Evolutionary conservation across 1,140 invertebrate genomes (phyloP).

Genomic region (Trypoxylus dichotomus): DNA sequence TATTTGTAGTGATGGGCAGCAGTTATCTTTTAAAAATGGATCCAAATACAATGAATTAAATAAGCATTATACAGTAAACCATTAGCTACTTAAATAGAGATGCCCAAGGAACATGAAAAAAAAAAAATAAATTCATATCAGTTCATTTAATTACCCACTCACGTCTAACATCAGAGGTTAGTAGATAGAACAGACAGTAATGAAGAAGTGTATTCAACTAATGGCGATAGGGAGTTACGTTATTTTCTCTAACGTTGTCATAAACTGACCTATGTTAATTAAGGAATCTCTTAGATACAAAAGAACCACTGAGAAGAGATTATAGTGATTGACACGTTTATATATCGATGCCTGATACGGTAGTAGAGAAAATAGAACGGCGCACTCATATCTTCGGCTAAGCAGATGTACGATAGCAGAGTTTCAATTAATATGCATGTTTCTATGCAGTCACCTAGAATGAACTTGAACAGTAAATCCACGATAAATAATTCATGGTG

Average conservation of each 20-base stretch:
- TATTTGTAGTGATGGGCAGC: too few species aligned
- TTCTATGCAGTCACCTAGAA: background rate
- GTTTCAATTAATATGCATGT: constrained; percentile 17
- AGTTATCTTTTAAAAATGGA: too few species aligned
- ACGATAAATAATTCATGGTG: constrained; percentile 14
- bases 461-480: constrained; percentile 9
- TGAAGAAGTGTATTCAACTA: background rate
- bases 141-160: background rate
- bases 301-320: background rate
- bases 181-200: background rate
- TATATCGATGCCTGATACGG: background rate
- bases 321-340: constrained; percentile 13
- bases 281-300: background rate
- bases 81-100: background rate
- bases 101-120: background rate
- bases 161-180: background rate
- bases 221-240: background rate
- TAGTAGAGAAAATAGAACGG: background rate
- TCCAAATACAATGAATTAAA: too few species aligned
- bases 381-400: background rate
- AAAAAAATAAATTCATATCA: background rate
- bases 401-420: background rate
- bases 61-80: too few species aligned
- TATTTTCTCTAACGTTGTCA: background rate
- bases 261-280: constrained; percentile 4